phyloP scores from a whole-genome alignment of 2,113 vertebrate genomes.

The Sigmodon hispidus region DNA sequence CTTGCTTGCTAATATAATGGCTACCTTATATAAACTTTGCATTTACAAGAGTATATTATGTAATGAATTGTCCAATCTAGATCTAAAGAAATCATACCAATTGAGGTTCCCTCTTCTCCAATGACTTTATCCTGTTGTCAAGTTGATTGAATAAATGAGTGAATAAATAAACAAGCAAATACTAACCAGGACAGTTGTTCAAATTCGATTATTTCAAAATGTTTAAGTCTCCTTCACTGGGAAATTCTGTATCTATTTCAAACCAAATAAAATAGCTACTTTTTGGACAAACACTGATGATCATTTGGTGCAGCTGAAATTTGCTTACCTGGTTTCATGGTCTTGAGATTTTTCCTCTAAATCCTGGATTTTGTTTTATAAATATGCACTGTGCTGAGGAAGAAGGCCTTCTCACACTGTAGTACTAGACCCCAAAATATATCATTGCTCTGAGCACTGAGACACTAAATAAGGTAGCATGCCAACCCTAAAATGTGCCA shows the following conservation, averaged over 20 bases:
- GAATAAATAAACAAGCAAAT: background rate
- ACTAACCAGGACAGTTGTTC: background rate
- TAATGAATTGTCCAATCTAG: background rate
- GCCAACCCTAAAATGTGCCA: background rate
- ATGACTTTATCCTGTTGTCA: background rate
- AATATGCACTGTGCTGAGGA: background rate
- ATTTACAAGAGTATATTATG: background rate
- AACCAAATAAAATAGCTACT: background rate
- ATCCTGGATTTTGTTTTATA: background rate
- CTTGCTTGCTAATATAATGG: background rate
- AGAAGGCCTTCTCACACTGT: background rate
- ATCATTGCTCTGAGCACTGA: background rate
- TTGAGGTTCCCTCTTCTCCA: background rate
- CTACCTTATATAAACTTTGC: background rate
- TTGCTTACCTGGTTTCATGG: constrained; percentile 13
- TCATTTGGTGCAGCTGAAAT: background rate
- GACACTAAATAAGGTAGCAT: background rate
- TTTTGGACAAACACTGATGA: background rate
- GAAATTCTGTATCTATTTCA: background rate
- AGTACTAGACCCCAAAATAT: background rate
- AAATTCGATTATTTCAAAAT: background rate
- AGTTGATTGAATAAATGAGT: background rate
- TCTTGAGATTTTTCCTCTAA: background rate
- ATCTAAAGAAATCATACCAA: background rate
- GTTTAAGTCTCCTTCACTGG: background rate